Percentiles rank a stretch among this genome's conserved stretches.
phyloP scores from a whole-genome alignment of 2,888 invertebrate genomes.

The Pelosia muscerda region DNA sequence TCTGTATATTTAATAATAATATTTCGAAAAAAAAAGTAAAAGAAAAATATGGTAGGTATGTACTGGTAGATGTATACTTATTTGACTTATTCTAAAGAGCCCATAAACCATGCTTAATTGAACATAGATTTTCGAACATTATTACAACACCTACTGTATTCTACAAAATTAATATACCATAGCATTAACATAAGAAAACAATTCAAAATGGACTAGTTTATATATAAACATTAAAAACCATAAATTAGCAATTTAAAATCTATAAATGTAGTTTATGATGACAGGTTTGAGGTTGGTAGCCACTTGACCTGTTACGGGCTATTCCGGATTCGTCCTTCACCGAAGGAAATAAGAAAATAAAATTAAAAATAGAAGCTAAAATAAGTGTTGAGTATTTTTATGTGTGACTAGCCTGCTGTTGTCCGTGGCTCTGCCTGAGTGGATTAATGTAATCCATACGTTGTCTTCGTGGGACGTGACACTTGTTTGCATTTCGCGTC shows the following conservation, averaged over 20 bases:
- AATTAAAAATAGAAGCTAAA: neutral
- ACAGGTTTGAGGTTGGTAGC: conserved; percentile 4
- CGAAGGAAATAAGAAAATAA: neutral
- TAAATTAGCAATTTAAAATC: conserved; percentile 7
- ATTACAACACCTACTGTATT: neutral
- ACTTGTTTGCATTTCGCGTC: too few relatives aligned
- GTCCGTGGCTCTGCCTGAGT: too few relatives aligned
- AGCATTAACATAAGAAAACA: neutral
- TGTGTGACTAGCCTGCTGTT: neutral
- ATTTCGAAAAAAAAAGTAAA: too few relatives aligned
- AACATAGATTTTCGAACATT: neutral
- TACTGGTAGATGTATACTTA: too few relatives aligned
- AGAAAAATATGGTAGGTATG: too few relatives aligned
- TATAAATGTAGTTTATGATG: neutral
- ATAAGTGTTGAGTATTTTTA: neutral
- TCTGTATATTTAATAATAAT: too few relatives aligned
- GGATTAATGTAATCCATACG: too few relatives aligned
- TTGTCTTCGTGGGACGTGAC: too few relatives aligned
- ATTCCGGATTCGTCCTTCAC: neutral
- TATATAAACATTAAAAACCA: neutral
- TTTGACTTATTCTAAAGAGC: neutral
- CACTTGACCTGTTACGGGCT: neutral
- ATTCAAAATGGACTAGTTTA: neutral
- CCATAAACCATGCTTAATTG: neutral
- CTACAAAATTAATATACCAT: neutral